Percentiles rank a stretch among this genome's conserved stretches.
phyloP scores from a whole-genome alignment of 2,113 vertebrate genomes.

The Psephotus haematonotus region DNA sequence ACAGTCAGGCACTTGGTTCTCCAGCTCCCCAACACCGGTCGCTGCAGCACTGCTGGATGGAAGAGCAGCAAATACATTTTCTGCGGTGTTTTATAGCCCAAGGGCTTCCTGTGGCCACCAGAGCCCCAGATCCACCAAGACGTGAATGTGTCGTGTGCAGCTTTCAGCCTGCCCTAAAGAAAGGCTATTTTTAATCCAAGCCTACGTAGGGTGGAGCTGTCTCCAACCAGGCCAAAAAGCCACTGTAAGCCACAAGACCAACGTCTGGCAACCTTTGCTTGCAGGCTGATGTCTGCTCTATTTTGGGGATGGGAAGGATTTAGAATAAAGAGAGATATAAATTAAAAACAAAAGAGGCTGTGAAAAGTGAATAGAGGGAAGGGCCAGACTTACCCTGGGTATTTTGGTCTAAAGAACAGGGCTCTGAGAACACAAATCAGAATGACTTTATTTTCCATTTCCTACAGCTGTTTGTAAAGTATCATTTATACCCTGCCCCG shows the following conservation, averaged over 20 bases:
- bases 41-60: background rate
- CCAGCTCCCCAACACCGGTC: background rate
- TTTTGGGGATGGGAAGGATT: slow-evolving; percentile 72
- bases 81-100: background rate
- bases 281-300: slow-evolving; percentile 72
- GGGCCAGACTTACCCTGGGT: slow-evolving; percentile 39
- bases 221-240: slow-evolving; percentile 68
- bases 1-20: background rate
- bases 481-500: background rate
- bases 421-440: background rate
- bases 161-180: slow-evolving; percentile 65
- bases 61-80: background rate
- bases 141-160: background rate
- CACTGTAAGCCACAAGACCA: slow-evolving; percentile 73
- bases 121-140: background rate
- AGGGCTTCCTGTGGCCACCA: background rate
- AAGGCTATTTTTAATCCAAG: slow-evolving; percentile 73
- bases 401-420: slow-evolving; percentile 39
- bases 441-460: slow-evolving; percentile 33
- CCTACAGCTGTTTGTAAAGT: background rate
- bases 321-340: slow-evolving; percentile 41
- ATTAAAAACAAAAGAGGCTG: slow-evolving; percentile 57
- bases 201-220: slow-evolving; percentile 70
- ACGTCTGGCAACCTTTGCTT: slow-evolving; percentile 72
- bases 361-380: slow-evolving; percentile 62